Percentiles rank a stretch among this genome's conserved stretches.
phyloP scores from a whole-genome alignment of 2,113 vertebrate genomes.

The Tauraco erythrolophus region DNA sequence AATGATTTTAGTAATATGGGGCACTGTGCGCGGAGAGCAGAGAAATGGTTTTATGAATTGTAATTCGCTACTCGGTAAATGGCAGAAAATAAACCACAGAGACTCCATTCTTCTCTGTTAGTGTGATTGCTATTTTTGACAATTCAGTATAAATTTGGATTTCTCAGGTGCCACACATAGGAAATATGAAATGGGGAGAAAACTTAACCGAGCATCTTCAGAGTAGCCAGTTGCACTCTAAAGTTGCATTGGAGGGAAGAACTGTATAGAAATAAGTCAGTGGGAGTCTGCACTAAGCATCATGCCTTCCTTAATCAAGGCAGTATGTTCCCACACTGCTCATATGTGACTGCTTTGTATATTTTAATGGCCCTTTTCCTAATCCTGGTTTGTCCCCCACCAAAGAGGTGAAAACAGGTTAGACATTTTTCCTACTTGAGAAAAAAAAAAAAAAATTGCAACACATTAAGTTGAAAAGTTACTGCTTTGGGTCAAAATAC shows the following conservation, averaged over 20 bases:
- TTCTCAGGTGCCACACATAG: background rate
- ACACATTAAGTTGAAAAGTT: background rate
- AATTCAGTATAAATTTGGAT: background rate
- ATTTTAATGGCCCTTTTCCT: background rate
- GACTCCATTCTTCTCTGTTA: background rate
- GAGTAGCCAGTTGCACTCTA: background rate
- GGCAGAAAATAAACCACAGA: slow-evolving; percentile 3
- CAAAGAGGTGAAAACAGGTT: background rate
- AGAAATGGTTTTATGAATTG: slow-evolving; percentile 22
- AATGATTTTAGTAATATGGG: slow-evolving; percentile 25
- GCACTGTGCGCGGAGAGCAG: background rate
- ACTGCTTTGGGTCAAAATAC: background rate
- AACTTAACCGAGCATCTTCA: background rate
- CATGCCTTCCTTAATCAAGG: background rate
- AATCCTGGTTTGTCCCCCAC: background rate
- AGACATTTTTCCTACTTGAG: background rate
- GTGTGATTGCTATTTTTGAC: background rate
- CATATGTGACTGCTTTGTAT: background rate
- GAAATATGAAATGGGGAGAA: background rate
- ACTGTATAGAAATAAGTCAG: background rate
- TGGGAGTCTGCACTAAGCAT: background rate
- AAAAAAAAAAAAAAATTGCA: background rate
- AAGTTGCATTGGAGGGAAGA: background rate
- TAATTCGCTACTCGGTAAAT: background rate
- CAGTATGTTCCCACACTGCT: background rate